These are phyloP conservation scores for Eupithecia subumbrata DNA, from an alignment of 2,888 invertebrate genomes.

Conservation along the genomic window DNA sequence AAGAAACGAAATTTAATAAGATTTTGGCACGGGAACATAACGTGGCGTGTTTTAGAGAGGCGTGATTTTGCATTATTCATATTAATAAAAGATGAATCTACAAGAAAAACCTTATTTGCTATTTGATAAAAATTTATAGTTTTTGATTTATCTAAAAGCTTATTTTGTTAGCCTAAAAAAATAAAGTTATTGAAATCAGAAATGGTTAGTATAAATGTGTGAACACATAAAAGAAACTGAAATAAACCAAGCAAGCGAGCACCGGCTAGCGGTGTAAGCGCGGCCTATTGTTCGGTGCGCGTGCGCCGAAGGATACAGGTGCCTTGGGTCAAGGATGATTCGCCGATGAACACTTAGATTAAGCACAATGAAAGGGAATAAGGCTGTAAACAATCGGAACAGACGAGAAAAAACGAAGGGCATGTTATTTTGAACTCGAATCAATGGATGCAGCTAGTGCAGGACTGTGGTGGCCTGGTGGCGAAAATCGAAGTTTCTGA, in stretches of 20 bases:
- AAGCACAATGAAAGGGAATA: slow-evolving; percentile 28
- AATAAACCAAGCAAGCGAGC: background rate
- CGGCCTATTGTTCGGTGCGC: slow-evolving; percentile 48
- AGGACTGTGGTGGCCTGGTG: background rate
- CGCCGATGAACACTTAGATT: slow-evolving; percentile 43
- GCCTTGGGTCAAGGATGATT: slow-evolving; percentile 63
- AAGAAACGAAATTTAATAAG: background rate
- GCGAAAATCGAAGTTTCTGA: no score
- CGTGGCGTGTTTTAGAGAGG: background rate
- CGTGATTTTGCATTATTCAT: background rate
- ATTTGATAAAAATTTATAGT: no score
- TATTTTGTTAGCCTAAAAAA: no score
- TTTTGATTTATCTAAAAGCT: no score
- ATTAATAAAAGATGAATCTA: background rate
- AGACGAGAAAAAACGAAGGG: background rate
- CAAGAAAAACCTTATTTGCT: no score
- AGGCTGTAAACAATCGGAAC: slow-evolving; percentile 11
- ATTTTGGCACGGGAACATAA: background rate
- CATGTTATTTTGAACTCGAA: background rate
- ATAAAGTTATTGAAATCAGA: no score
- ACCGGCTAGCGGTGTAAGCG: slow-evolving; percentile 21
- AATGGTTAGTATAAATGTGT: no score
- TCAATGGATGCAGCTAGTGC: background rate
- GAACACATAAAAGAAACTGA: no score
- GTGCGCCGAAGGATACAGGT: slow-evolving; percentile 59